phyloP scores from a whole-genome alignment of 1,140 invertebrate genomes.

The Micrasema longulum region DNA sequence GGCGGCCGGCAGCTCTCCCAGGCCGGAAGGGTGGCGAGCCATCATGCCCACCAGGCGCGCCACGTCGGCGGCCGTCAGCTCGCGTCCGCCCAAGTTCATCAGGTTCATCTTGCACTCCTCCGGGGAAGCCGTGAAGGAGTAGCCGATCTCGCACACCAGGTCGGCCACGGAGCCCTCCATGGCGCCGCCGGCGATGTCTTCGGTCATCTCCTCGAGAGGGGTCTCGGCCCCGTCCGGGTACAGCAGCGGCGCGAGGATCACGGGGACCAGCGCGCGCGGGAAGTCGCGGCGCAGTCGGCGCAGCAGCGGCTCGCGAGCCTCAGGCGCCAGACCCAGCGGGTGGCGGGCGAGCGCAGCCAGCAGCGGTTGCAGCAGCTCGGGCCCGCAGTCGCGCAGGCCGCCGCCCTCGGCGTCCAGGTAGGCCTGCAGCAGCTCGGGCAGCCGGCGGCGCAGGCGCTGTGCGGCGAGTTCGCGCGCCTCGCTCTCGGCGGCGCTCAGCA shows the following conservation, averaged over 20 bases:
- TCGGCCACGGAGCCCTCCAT: slow-evolving; percentile 82
- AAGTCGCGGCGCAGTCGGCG: slow-evolving; percentile 86
- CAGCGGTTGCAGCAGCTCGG: slow-evolving; percentile 89
- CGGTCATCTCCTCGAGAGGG: slow-evolving; percentile 71
- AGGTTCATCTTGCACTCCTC: slow-evolving; percentile 91
- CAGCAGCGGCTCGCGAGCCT: slow-evolving; percentile 84
- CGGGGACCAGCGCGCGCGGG: slow-evolving; percentile 86
- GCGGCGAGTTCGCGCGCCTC: slow-evolving; percentile 80
- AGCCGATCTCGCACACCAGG: slow-evolving; percentile 90
- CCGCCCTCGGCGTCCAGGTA: slow-evolving; percentile 84
- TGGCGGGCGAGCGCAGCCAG: slow-evolving; percentile 69
- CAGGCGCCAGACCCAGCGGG: slow-evolving; percentile 73
- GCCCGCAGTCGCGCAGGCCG: slow-evolving; percentile 87
- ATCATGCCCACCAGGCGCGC: slow-evolving; percentile 86
- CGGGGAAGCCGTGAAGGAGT: slow-evolving; percentile 85
- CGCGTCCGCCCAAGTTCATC: slow-evolving; percentile 78
- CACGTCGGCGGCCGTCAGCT: slow-evolving; percentile 83
- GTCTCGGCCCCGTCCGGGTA: slow-evolving; percentile 84
- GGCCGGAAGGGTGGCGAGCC: slow-evolving; percentile 82
- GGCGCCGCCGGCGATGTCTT: slow-evolving; percentile 70
- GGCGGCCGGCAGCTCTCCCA: slow-evolving; percentile 74
- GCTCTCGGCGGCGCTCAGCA: slow-evolving; percentile 81
- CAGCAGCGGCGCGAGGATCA: slow-evolving; percentile 87
- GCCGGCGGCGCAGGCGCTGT: slow-evolving; percentile 83
- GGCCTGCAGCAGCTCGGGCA: slow-evolving; percentile 86